Conservation (phyloP, 2,888 invertebrate genomes). For the Protodeltote pygarga region DNA sequence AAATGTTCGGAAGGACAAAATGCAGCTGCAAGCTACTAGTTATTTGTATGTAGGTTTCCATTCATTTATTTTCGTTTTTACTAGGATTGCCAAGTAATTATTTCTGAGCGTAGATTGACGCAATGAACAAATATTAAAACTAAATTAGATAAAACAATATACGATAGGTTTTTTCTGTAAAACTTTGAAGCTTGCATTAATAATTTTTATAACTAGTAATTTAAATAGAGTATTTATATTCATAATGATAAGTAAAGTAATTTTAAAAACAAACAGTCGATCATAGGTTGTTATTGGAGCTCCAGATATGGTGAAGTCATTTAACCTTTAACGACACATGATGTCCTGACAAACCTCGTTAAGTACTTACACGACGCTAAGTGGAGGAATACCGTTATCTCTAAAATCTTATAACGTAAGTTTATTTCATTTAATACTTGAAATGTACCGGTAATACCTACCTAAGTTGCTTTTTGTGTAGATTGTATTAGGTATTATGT, state of each 20-base stretch:
- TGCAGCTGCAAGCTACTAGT: constrained; percentile 41
- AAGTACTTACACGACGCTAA: constrained; percentile 29
- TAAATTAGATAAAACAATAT: constrained; percentile 17
- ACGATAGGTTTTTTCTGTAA: neutral
- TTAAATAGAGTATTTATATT: too few relatives aligned
- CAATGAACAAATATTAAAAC: constrained; percentile 10
- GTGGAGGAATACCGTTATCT: constrained; percentile 29
- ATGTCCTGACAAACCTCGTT: constrained; percentile 42
- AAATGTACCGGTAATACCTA: too few relatives aligned
- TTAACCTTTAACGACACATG: constrained; percentile 48
- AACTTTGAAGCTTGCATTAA: neutral
- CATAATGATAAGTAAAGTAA: too few relatives aligned
- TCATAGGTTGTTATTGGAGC: constrained; percentile 15
- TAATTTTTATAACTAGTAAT: constrained; percentile 6
- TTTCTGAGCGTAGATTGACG: constrained; percentile 14
- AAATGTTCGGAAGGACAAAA: constrained; percentile 41
- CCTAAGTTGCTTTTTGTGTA: too few relatives aligned
- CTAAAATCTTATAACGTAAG: constrained; percentile 26
- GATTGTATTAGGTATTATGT: too few relatives aligned
- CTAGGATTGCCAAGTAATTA: constrained; percentile 18
- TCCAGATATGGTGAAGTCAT: constrained; percentile 33
- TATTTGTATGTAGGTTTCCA: constrained; percentile 25
- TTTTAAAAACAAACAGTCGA: constrained; percentile 7
- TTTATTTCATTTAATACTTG: constrained; percentile 10
- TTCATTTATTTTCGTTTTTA: constrained; percentile 13